phyloP scores from a whole-genome alignment of 2,888 invertebrate species.

The Thyatira batis region DNA sequence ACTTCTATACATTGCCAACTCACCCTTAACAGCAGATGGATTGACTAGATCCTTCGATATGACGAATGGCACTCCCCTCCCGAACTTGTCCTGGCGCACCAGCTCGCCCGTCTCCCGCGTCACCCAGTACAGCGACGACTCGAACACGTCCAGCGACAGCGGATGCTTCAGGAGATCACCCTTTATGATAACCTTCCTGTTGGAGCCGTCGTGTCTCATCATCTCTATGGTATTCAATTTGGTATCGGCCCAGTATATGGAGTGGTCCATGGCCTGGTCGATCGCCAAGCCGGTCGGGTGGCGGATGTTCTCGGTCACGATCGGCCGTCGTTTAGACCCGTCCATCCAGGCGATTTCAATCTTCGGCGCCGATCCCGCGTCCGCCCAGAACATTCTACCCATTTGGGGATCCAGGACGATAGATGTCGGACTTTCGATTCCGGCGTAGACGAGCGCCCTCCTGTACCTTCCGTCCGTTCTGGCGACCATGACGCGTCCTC shows the following conservation, averaged over 20 bases:
- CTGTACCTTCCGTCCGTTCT: conserved; percentile 95
- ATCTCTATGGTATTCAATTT: conserved; percentile 95
- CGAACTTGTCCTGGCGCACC: conserved; percentile 97
- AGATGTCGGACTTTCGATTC: conserved; percentile 93
- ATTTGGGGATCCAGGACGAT: conserved; percentile 93
- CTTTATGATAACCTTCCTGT: conserved; percentile 86
- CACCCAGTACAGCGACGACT: conserved; percentile 96
- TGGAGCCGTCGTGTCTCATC: conserved; percentile 90
- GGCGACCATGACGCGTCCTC: conserved; percentile 92
- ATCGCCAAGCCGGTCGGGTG: conserved; percentile 95
- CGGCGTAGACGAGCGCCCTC: conserved; percentile 89
- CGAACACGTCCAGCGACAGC: conserved; percentile 95
- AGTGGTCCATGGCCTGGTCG: conserved; percentile 94
- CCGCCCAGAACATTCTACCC: conserved; percentile 96
- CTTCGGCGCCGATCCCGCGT: conserved; percentile 94
- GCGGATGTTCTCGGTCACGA: conserved; percentile 91
- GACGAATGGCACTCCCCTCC: conserved; percentile 93
- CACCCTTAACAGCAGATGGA: conserved; percentile 92
- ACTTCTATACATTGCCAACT: conserved; percentile 15
- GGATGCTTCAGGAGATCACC: conserved; percentile 91
- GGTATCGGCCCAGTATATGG: conserved; percentile 97
- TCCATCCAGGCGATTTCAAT: conserved; percentile 99
- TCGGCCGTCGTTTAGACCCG: conserved; percentile 91
- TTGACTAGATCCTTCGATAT: conserved; percentile 92
- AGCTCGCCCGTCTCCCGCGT: conserved; percentile 94